Conservation (phyloP, 2,113 vertebrate species). For the Melospiza georgiana region DNA sequence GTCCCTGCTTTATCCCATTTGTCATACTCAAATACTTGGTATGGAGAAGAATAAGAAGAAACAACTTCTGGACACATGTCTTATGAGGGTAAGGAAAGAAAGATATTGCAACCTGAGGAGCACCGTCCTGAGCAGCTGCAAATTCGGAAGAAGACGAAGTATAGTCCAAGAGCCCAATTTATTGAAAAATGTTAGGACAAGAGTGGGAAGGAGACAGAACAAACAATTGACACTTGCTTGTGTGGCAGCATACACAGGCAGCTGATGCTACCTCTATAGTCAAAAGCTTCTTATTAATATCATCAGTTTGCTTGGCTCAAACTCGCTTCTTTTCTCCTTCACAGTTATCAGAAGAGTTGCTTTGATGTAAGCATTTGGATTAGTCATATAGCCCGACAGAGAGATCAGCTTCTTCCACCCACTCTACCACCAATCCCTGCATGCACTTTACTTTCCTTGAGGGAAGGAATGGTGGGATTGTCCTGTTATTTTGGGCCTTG, state of each 20-base stretch:
- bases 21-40: not conserved
- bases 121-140: not conserved
- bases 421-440: not conserved
- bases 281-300: not conserved
- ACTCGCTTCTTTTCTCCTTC: not conserved
- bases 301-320: not conserved
- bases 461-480: not conserved
- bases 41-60: not conserved
- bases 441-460: not conserved
- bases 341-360: not conserved
- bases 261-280: not conserved
- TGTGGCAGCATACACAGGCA: not conserved
- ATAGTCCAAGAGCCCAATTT: not conserved
- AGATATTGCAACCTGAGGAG: not conserved
- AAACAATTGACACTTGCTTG: not conserved
- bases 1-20: not conserved
- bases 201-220: not conserved
- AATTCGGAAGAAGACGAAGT: not conserved
- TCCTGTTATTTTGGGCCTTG: not conserved
- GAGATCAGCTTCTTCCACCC: rapidly evolving
- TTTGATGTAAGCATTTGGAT: not conserved
- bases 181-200: not conserved
- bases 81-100: not conserved
- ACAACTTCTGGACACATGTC: not conserved
- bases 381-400: not conserved